Evolutionary conservation across 2,888 invertebrate species (phyloP), one percentile per base, ranked within the genome.

Genomic region (Diarsia dahlii): DNA sequence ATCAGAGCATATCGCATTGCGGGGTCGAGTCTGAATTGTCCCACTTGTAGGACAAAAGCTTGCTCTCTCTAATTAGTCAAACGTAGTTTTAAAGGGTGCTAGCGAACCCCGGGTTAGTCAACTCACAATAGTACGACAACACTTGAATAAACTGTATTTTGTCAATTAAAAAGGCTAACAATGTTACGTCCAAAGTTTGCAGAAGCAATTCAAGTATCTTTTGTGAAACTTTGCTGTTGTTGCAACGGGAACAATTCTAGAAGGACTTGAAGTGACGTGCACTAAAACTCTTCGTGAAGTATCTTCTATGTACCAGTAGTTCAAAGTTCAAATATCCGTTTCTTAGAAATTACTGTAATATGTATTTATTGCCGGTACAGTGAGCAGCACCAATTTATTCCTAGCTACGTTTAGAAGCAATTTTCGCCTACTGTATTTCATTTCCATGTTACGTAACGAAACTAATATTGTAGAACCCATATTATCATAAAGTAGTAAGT

Each of bases 31-130:
- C 20, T 64, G n/a, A 45, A 62, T 56, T 58, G 23, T 34, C 15
- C 50, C 58, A 46, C 23, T 67, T 63, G 15, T 20, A 8, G 18
- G 48, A 71, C 28, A 68, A 48, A 45, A 60, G 67, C 23, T 0
- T 20, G 45, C 63, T 58, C 52, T 52, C 20, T 67, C 70, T 74
- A 84, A 84, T 79, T 79, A 79, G 54, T 70, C 63, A 64, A 28
- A 28, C 23, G 50, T 56, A 46, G 34, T 13, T 28, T 48, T 72
- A 45, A 46, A 60, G 39, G 54, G 58, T 56, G 34, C 23, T 12
- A 45, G 20, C 13, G 15, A 34, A 54, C 60, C 60, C 13, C 3
- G 10, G 50, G 13, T 56, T 39, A 46, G 28, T 28, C 28, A 28
- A 28, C 2, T 28, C 28, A 28, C 28, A 28, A 28, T 28, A 28